phyloP scores from a whole-genome alignment of 2,113 vertebrate genomes.

The Heterochromis multidens region DNA sequence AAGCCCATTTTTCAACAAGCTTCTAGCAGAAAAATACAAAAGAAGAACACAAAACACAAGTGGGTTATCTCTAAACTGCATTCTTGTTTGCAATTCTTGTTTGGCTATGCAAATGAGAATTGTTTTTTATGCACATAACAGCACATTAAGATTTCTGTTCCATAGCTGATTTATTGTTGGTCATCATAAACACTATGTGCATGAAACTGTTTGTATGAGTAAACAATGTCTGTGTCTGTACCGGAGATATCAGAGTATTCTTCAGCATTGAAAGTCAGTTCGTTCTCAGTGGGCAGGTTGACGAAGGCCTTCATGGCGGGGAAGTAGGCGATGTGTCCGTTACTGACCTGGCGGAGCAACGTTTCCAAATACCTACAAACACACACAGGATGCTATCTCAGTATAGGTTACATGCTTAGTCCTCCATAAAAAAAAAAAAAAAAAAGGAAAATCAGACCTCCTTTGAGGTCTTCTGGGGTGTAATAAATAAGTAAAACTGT shows the following conservation, averaged over 20 bases:
- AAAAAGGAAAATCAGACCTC: no score
- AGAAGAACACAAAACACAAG: neutral
- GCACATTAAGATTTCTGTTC: neutral
- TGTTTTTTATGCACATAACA: neutral
- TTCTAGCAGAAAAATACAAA: neutral
- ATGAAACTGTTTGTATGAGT: neutral
- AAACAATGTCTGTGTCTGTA: constrained; percentile 40
- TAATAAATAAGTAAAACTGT: neutral
- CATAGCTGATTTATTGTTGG: neutral
- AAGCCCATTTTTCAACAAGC: neutral
- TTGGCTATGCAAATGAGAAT: neutral
- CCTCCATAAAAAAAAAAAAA: neutral
- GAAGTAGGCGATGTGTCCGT: constrained; percentile 98
- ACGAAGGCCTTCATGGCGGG: constrained; percentile 99
- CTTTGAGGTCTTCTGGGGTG: neutral
- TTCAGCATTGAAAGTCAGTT: constrained; percentile 97
- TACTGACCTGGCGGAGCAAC: constrained; percentile 95
- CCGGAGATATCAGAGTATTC: constrained; percentile 99
- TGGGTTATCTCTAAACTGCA: neutral
- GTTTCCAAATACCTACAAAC: constrained; percentile 94
- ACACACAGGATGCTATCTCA: neutral
- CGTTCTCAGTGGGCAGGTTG: constrained; percentile 97
- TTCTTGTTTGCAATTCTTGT: no score
- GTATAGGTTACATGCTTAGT: neutral
- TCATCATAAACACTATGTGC: neutral